phyloP scores from a whole-genome alignment of 2,113 vertebrate genomes.

The Thinocorus orbignyianus region DNA sequence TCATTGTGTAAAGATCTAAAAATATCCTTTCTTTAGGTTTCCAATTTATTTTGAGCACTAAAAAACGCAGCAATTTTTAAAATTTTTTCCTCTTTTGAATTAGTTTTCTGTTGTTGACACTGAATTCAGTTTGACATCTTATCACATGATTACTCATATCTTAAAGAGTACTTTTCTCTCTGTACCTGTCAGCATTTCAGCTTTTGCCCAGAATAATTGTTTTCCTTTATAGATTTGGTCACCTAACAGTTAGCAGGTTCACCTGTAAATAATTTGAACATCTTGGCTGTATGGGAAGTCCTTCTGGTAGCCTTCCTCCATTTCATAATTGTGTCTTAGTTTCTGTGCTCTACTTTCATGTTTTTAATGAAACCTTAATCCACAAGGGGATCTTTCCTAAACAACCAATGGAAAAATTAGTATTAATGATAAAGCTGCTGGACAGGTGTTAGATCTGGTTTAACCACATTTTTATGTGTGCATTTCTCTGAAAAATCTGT shows the following conservation, averaged over 20 bases:
- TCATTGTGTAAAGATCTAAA: neutral
- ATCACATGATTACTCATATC: neutral
- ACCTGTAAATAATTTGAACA: neutral
- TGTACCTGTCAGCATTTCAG: neutral
- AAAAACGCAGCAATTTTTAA: neutral
- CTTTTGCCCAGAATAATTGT: neutral
- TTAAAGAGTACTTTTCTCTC: neutral
- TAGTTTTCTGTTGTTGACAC: neutral
- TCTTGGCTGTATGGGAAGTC: neutral
- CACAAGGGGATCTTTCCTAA: neutral
- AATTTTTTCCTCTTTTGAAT: neutral
- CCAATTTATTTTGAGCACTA: neutral
- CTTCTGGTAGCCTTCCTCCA: neutral
- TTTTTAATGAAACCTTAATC: neutral
- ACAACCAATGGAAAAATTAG: neutral
- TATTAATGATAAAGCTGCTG: neutral
- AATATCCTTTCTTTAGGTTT: neutral
- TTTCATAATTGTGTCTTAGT: neutral
- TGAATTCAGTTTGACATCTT: neutral
- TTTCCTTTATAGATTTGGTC: neutral
- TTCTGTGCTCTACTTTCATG: neutral
- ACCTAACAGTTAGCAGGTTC: neutral
- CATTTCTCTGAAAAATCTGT: neutral
- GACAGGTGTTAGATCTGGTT: neutral
- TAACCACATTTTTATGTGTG: fast-evolving